Base-by-base conservation (phyloP, 2,113 vertebrate genomes). In the Neoarius graeffei region DNA sequence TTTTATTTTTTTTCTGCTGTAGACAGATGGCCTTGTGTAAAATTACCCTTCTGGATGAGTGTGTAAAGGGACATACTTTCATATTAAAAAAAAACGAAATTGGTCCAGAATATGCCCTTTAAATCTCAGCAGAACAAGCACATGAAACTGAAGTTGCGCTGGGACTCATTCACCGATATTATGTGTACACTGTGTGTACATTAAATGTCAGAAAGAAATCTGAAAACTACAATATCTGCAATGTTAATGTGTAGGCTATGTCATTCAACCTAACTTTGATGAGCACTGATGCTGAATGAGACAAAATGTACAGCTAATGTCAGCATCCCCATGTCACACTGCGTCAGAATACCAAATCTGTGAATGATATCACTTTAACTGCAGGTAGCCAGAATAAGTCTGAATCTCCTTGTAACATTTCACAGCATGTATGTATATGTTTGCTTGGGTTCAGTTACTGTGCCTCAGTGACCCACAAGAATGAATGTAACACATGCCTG, bases 401-500 rank as follows among this genome's bases (percentile, higher is more conserved):
- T 57, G 83, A 85, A 69, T 48, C 50, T 67, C 73, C n/a, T n/a
- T 76, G 79, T 85, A 69, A 23, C 56, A 9, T 85, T 81, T 59
- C 76, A 59, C 86, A 23, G 48, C 52, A 42, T 84, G 77, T 88
- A 60, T 86, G 80, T 19, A 81, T 88, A 67, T 84, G 86, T 89
- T 77, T 85, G 76, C 48, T 62, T 86, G 87, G 82, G 83, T 85
- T 80, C 82, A 82, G 77, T 85, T 62, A 76, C 76, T 88, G 54
- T 85, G 88, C 81, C 86, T 91, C 83, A 82, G 85, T 27, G 85
- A 74, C 77, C 79, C 81, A 80, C 80, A 81, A 85, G 88, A 87
- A 83, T 85, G 90, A 90, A 89, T 89, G 88, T 85, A 89, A 89
- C 86, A 83, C 79, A 89, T 89, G 79, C 90, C 90, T 91, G 90